Evolutionary conservation across 2,797 vertebrate genomes (phyloP), one percentile per base, ranked within the genome.

Genomic region (Chrysolophus pictus): DNA sequence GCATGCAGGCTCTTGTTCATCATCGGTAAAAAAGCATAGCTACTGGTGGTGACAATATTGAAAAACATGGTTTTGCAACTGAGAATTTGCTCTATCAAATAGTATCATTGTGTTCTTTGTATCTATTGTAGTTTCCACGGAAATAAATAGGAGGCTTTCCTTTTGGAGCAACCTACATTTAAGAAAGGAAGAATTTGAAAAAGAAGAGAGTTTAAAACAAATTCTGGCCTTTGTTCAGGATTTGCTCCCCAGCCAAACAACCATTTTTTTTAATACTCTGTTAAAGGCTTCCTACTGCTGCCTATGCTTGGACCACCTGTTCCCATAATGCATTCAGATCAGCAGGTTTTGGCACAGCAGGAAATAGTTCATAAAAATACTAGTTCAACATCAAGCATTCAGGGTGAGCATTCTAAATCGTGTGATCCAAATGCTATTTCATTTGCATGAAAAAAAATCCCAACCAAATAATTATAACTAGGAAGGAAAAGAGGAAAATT

Each of bases 241-340:
- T 88, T 89, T 91, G 49, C 79, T 56, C 55, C 84, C 33, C 47
- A 89, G 75, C 58, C 83, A 93, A 59, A 35, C 8, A 7, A 44
- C 56, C 55, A 72, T 79, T 77, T 88, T 83, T 80, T 81, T 88
- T 74, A 92, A 92, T 88, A 84, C 58, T 55, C 75, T 63, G 95
- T 94, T 93, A 96, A 83, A 92, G 80, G 72, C 90, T 95, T 96
- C 93, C 95, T 73, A 91, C 91, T 95, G 93, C 67, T 95, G 85
- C 88, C 86, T 75, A 71, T 64, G 77, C 80, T 53, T 82, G 67
- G 89, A 62, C 94, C 95, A 97, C 97, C 95, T 97, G 96, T 93
- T 97, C 96, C 88, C 88, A 93, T 58, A 82, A 91, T 90, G 93
- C 94, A 37, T 80, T 82, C 63, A 58, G 16, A 94, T 47, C 93